Base-by-base conservation (phyloP, 2,888 invertebrate species). In the Phyllotreta striolata region DNA sequence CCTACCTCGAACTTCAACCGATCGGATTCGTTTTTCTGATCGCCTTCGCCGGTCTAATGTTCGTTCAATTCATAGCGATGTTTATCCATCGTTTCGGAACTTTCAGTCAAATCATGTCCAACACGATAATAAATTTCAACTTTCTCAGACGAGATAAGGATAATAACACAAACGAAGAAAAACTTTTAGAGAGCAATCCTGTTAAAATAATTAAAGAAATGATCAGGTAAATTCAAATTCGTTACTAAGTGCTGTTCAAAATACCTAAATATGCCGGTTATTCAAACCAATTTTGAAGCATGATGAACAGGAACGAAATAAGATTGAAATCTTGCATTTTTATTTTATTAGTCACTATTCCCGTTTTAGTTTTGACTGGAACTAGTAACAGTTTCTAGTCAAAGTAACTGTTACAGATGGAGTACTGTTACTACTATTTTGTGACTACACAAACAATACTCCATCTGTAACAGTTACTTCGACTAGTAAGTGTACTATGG, bases 151-250 rank as follows among this genome's bases (percentile, higher is more conserved):
- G 66, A 5, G 67, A 70, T 9, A 61, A 90, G 88, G 85, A 91
- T 37, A 91, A 93, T 77, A 91, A 93, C 74, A 82, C 92, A 72
- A 91, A 91, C 13, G 91, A 91, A 79, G 93, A 95, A 79, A 92
- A 92, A 44, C 83, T 95, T 57, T 84, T 94, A 70, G 91, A 92
- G 77, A 92, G 91, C 82, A 93, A 96, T 83, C 95, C 95, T 47
- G 91, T 96, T 74, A 93, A 94, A 78, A 92, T 95, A 76, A 95
- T 93, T 0, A 89, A 91, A 78, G 90, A 93, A 77, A 82, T 96
- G 64, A 95, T 95, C 80, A 88, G 57, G 63, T 63, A 54, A 56
- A 14, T n/a, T 55, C 12, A 49, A 6, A 13, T 12, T 2, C n/a
- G 0, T 1, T 3, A 44, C 37, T 49, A 14, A 49, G 9, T 49